Conservation (phyloP, 2,113 vertebrate species). For the Xyrauchen texanus region DNA sequence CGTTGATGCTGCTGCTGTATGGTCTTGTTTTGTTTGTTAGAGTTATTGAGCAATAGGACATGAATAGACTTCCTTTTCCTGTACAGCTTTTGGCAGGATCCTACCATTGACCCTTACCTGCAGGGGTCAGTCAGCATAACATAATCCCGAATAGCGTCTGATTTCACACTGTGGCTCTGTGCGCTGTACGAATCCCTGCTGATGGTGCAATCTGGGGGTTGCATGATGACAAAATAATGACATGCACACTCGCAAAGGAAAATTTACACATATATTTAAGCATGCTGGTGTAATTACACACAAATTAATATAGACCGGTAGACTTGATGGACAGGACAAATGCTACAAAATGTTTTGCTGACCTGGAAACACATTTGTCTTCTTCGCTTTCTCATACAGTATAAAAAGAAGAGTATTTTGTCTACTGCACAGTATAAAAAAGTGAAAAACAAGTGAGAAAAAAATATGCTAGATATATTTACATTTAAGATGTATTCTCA, state of each 20-base stretch:
- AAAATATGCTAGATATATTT: too few relatives aligned
- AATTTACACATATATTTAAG: not conserved
- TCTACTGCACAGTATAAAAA: too few relatives aligned
- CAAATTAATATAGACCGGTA: conserved; percentile 1
- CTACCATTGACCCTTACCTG: conserved; percentile 53
- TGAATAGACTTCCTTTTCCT: conserved; percentile 50
- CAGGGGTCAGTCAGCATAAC: conserved; percentile 47
- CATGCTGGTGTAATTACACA: not conserved
- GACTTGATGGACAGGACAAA: too few relatives aligned
- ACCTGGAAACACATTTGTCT: too few relatives aligned
- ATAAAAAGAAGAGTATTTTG: too few relatives aligned
- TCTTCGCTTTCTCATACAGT: too few relatives aligned
- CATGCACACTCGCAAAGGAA: not conserved
- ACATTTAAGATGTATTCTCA: too few relatives aligned
- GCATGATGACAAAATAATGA: conserved; percentile 30
- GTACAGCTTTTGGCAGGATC: conserved; percentile 44
- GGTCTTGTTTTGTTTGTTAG: conserved; percentile 38
- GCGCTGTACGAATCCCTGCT: not conserved
- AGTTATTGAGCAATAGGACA: conserved; percentile 42
- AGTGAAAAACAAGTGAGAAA: too few relatives aligned
- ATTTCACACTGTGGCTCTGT: conserved; percentile 34
- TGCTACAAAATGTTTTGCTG: too few relatives aligned
- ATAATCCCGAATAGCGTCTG: conserved; percentile 35
- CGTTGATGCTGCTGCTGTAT: not conserved
- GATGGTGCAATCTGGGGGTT: conserved; percentile 8